phyloP scores from a whole-genome alignment of 2,797 vertebrate genomes.

The Ceryle rudis region DNA sequence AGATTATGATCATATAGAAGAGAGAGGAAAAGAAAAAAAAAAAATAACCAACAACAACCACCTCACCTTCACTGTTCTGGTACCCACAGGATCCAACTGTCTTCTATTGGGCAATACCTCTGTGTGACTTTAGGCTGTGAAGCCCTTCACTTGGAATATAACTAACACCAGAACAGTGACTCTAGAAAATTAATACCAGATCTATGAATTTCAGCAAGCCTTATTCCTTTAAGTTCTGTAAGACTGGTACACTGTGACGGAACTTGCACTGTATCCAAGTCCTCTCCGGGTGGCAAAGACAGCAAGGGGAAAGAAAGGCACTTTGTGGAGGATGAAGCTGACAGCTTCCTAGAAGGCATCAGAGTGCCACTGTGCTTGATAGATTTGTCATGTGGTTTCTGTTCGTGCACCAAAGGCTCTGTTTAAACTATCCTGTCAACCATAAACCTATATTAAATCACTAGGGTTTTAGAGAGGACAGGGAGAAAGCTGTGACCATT shows the following conservation, averaged over 20 bases:
- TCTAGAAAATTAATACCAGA: background rate
- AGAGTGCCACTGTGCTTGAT: background rate
- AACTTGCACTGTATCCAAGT: background rate
- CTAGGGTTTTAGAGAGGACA: background rate
- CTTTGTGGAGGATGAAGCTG: background rate
- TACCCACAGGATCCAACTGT: background rate
- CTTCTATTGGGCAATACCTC: background rate
- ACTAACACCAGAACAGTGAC: background rate
- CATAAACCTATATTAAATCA: background rate
- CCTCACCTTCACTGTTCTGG: background rate
- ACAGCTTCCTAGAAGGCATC: background rate
- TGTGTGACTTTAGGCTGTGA: background rate
- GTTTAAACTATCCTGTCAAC: background rate
- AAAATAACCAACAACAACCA: background rate
- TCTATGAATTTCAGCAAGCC: background rate
- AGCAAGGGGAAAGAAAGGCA: background rate
- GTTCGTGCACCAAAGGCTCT: background rate
- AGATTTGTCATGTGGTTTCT: background rate
- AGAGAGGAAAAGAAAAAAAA: background rate
- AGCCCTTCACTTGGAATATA: background rate
- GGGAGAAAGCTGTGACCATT: background rate
- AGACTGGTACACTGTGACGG: background rate
- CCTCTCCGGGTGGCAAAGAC: background rate
- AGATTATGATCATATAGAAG: background rate
- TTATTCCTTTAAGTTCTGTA: background rate